These are phyloP conservation scores for Petroica traversi DNA, from an alignment of 2,113 vertebrate genomes.

Conservation along the genomic window DNA sequence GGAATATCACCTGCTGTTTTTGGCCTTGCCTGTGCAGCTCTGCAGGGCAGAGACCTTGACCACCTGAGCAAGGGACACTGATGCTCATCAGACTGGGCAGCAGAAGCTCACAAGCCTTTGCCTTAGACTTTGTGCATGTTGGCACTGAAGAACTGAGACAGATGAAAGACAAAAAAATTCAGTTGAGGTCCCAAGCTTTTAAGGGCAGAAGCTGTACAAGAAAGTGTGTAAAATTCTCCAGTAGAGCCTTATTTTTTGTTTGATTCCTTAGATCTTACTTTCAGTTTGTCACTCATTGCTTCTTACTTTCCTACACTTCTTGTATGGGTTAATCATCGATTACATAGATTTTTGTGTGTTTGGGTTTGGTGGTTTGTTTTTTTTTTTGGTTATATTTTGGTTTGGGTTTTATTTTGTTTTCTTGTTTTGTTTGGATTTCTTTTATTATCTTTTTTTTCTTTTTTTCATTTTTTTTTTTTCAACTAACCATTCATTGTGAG, in stretches of 20 bases:
- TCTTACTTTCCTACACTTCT: neutral
- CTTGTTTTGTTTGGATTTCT: neutral
- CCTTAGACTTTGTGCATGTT: neutral
- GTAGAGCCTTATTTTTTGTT: neutral
- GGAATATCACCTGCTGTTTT: neutral
- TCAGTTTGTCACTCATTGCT: neutral
- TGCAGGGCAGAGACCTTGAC: neutral
- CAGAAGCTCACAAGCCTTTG: neutral
- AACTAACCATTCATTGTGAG: neutral
- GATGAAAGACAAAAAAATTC: neutral
- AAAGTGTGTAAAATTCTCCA: neutral
- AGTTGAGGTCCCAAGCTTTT: accelerated
- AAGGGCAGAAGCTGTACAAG: neutral
- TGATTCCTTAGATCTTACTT: neutral
- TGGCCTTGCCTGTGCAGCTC: neutral
- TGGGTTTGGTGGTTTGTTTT: too few relatives aligned
- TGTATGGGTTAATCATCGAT: neutral
- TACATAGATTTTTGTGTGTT: neutral
- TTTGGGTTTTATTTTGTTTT: neutral
- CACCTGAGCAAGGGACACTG: neutral
- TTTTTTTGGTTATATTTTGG: neutral
- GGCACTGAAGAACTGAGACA: neutral
- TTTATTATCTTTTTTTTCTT: too few relatives aligned
- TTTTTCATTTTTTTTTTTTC: neutral
- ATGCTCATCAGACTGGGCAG: neutral